Evolutionary conservation across 2,888 invertebrate species (phyloP).

Genomic region (Tillus elongatus): DNA sequence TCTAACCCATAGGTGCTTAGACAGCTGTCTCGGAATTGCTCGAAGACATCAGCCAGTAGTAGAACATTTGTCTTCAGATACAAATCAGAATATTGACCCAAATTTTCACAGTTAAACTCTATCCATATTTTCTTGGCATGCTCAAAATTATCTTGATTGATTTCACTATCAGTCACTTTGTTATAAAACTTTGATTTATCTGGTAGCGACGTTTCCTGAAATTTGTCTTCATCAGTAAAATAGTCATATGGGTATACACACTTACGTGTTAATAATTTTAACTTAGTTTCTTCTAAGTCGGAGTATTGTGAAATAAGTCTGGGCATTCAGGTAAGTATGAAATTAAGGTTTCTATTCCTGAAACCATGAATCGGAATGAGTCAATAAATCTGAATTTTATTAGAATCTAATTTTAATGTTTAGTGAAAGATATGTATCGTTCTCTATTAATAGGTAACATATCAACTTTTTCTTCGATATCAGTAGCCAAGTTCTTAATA

Average conservation of each 20-base stretch:
- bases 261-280: slow-evolving; percentile 21
- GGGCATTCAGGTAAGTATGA: slow-evolving; percentile 20
- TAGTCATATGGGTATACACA: slow-evolving; percentile 32
- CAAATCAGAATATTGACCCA: slow-evolving; percentile 33
- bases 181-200: slow-evolving; percentile 23
- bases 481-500: slow-evolving; percentile 22
- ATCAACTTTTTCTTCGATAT: slow-evolving; percentile 18
- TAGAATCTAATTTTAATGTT: slow-evolving; percentile 15
- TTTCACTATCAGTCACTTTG: slow-evolving; percentile 18
- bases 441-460: slow-evolving; percentile 31
- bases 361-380: slow-evolving; percentile 28
- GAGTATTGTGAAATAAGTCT: slow-evolving; percentile 11
- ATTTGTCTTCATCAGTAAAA: slow-evolving; percentile 21
- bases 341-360: slow-evolving; percentile 25
- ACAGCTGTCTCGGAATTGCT: slow-evolving; percentile 30
- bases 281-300: slow-evolving; percentile 10
- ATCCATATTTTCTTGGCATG: slow-evolving; percentile 32
- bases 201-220: slow-evolving; percentile 25
- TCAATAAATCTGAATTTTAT: slow-evolving; percentile 23
- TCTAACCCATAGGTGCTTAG: slow-evolving; percentile 29
- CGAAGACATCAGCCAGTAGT: slow-evolving; percentile 33
- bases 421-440: slow-evolving; percentile 29
- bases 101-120: slow-evolving; percentile 25
- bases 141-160: slow-evolving; percentile 26
- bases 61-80: slow-evolving; percentile 35